phyloP scores from a whole-genome alignment of 2,113 vertebrate genomes.

The Podarcis muralis region DNA sequence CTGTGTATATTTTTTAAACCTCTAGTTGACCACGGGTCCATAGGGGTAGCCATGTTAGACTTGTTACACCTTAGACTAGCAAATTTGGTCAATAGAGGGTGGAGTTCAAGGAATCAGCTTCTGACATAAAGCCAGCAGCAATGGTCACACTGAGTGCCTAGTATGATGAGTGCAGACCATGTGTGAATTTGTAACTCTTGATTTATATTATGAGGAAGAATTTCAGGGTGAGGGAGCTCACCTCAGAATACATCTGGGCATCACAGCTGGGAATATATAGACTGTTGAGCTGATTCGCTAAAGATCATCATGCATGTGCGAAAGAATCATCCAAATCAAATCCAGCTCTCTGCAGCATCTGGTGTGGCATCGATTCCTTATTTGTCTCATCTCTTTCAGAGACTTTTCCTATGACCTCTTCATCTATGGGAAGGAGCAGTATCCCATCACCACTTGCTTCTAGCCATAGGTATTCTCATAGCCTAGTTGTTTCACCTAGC shows the following conservation, averaged over 20 bases:
- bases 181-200: not conserved
- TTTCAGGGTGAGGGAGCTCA: not conserved
- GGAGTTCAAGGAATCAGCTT: not conserved
- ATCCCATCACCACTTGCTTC: slow-evolving; percentile 47
- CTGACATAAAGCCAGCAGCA: not conserved
- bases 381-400: not conserved
- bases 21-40: not conserved
- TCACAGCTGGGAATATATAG: not conserved
- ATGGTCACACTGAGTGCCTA: not conserved
- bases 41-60: no score
- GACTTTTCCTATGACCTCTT: not conserved
- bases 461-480: slow-evolving; percentile 64
- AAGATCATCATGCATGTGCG: not conserved
- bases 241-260: not conserved
- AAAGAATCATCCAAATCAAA: slow-evolving; percentile 2
- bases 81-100: not conserved
- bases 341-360: not conserved
- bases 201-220: not conserved
- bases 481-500: slow-evolving; percentile 60
- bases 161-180: not conserved
- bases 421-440: slow-evolving; percentile 38
- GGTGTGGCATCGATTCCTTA: not conserved
- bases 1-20: not conserved
- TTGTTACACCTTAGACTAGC: no score
- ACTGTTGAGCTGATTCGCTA: not conserved